Percentiles rank a stretch among this genome's conserved stretches.
These are phyloP conservation scores for Protophormia terraenovae DNA, from an alignment of 2,888 invertebrate species.

Conservation along the genomic window DNA sequence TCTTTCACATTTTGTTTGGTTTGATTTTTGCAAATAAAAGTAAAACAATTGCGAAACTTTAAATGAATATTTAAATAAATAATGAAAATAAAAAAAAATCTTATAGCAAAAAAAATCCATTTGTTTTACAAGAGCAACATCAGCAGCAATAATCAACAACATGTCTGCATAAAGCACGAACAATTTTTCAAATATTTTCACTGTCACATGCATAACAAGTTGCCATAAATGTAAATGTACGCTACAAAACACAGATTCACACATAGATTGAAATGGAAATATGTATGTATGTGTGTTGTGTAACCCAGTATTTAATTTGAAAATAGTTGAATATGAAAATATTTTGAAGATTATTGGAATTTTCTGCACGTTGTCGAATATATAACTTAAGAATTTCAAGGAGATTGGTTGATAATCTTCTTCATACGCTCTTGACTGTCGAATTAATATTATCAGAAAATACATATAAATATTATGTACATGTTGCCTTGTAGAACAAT, in stretches of 20 bases:
- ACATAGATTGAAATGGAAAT: background rate
- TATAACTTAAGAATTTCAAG: too few relatives aligned
- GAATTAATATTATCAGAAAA: too few relatives aligned
- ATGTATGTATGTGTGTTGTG: background rate
- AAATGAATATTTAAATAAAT: background rate
- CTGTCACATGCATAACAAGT: constrained; percentile 11
- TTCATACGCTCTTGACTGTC: too few relatives aligned
- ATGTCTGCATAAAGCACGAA: background rate
- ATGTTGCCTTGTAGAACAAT: too few relatives aligned
- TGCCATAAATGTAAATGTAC: background rate
- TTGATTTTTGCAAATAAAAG: background rate
- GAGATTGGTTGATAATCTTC: too few relatives aligned
- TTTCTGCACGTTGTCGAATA: too few relatives aligned
- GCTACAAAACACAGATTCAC: background rate
- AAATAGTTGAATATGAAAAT: too few relatives aligned
- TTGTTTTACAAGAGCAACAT: background rate
- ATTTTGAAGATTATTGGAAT: too few relatives aligned
- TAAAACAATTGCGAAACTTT: constrained; percentile 6
- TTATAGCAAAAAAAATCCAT: background rate
- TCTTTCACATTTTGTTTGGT: background rate
- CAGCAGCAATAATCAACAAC: background rate
- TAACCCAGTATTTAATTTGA: background rate
- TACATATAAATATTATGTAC: too few relatives aligned
- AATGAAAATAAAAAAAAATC: background rate
- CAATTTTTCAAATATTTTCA: constrained; percentile 18